Evolutionary conservation across 2,888 invertebrate genomes (phyloP).

Genomic region (Chrysina gloriosa): DNA sequence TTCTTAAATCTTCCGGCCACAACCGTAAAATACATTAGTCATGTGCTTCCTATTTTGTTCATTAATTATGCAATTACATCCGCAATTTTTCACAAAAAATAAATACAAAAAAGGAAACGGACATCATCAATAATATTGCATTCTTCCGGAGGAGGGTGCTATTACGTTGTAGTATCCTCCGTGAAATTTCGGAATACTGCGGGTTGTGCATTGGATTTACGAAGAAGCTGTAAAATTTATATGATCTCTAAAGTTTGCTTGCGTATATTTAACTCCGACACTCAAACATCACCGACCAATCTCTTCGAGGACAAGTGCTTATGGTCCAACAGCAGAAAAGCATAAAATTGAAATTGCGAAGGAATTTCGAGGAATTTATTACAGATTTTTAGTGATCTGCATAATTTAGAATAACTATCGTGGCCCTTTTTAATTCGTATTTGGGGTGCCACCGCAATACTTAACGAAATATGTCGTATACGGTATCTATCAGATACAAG

Average conservation of each 20-base stretch:
- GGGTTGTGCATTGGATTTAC: constrained; percentile 47
- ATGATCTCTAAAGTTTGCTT: constrained; percentile 50
- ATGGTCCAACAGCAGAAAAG: constrained; percentile 14
- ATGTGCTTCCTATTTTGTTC: neutral
- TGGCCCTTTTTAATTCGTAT: too few relatives aligned
- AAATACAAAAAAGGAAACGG: neutral
- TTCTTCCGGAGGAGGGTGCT: constrained; percentile 8
- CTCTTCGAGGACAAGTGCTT: constrained; percentile 9
- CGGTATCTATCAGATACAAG: neutral
- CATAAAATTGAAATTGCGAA: too few relatives aligned
- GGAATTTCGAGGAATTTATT: too few relatives aligned
- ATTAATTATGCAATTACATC: neutral
- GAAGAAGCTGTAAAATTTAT: constrained; percentile 51
- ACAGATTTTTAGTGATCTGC: too few relatives aligned
- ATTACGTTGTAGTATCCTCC: constrained; percentile 21
- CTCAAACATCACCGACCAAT: constrained; percentile 8
- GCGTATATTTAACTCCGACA: constrained; percentile 8
- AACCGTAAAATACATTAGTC: neutral
- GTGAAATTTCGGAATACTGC: constrained; percentile 41
- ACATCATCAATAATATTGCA: constrained; percentile 9
- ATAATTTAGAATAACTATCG: too few relatives aligned
- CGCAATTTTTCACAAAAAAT: neutral
- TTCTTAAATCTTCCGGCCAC: neutral
- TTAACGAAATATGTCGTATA: too few relatives aligned
- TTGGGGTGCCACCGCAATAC: too few relatives aligned